phyloP scores from a whole-genome alignment of 1,140 invertebrate genomes.

The Drosophila repleta region DNA sequence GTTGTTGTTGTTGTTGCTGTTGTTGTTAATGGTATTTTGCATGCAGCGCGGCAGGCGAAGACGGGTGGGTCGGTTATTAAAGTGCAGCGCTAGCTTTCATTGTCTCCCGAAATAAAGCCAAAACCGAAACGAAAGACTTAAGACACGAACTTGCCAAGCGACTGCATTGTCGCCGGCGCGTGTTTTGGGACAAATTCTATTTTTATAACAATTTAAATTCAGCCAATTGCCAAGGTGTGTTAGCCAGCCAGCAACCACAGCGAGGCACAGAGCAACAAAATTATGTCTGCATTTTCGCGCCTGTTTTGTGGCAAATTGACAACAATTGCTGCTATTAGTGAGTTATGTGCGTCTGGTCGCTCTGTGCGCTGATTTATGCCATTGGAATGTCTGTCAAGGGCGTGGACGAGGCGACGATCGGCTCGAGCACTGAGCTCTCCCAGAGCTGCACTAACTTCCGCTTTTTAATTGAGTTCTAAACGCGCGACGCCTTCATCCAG shows the following conservation, averaged over 20 bases:
- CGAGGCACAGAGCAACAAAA: conserved; percentile 16
- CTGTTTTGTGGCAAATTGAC: conserved; percentile 81
- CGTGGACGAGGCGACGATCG: conserved; percentile 44
- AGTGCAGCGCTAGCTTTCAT: conserved; percentile 75
- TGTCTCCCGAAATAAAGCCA: conserved; percentile 49
- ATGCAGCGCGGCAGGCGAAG: conserved; percentile 39
- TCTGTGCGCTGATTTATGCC: conserved; percentile 66
- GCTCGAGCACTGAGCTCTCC: not conserved
- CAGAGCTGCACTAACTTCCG: conserved; percentile 54
- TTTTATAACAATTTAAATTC: conserved; percentile 82
- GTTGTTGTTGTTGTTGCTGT: conserved; percentile 22
- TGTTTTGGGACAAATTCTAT: conserved; percentile 82
- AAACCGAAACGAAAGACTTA: conserved; percentile 71
- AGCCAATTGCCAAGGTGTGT: conserved; percentile 79
- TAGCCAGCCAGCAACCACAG: conserved; percentile 39
- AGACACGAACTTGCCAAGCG: conserved; percentile 69
- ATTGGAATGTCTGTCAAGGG: conserved; percentile 76
- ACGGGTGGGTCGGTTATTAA: conserved; percentile 34
- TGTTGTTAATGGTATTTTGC: conserved; percentile 66
- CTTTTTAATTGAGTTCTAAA: conserved; percentile 71
- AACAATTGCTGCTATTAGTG: conserved; percentile 80
- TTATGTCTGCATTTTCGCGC: conserved; percentile 81
- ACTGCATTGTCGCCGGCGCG: conserved; percentile 67
- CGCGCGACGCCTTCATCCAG: conserved; percentile 38
- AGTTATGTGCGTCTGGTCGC: conserved; percentile 39